These are phyloP conservation scores for Spermophilus dauricus DNA, from an alignment of 2,113 vertebrate genomes.

Conservation along the genomic window DNA sequence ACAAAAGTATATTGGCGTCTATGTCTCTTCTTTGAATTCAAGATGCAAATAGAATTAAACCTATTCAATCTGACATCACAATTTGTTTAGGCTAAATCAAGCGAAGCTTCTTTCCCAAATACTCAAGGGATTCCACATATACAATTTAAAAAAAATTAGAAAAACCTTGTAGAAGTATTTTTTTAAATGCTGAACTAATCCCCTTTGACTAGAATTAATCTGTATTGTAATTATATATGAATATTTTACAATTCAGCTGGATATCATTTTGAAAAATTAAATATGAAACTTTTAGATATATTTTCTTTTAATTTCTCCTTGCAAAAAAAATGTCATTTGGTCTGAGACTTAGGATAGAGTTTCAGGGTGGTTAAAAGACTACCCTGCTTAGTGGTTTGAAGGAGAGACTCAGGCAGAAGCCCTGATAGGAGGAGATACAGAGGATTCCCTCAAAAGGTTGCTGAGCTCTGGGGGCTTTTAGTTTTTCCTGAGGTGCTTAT, in stretches of 20 bases:
- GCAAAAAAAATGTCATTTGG: background rate
- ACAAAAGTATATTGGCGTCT: background rate
- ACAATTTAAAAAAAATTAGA: background rate
- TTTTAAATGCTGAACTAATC: background rate
- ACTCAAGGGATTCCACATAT: background rate
- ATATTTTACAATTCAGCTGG: background rate
- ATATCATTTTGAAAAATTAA: slow-evolving; percentile 22
- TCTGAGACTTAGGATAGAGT: background rate
- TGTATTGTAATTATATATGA: background rate
- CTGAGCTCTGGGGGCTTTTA: background rate
- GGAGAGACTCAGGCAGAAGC: background rate
- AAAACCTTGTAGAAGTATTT: background rate
- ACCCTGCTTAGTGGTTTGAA: background rate
- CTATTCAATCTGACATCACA: background rate
- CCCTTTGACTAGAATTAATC: background rate
- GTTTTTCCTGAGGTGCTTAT: too few relatives aligned
- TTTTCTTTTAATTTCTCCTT: background rate
- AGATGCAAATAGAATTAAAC: background rate
- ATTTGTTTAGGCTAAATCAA: background rate
- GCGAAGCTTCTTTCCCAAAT: background rate
- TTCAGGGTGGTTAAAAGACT: background rate
- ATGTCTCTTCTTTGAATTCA: background rate
- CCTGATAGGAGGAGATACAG: background rate
- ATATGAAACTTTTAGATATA: background rate
- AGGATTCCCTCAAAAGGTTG: too few relatives aligned